A percentile compares a stretch with the other conserved stretches of the same genome.
Evolutionary conservation across 2,113 vertebrate genomes (phyloP).

Genomic region (Aphyosemion australe): DNA sequence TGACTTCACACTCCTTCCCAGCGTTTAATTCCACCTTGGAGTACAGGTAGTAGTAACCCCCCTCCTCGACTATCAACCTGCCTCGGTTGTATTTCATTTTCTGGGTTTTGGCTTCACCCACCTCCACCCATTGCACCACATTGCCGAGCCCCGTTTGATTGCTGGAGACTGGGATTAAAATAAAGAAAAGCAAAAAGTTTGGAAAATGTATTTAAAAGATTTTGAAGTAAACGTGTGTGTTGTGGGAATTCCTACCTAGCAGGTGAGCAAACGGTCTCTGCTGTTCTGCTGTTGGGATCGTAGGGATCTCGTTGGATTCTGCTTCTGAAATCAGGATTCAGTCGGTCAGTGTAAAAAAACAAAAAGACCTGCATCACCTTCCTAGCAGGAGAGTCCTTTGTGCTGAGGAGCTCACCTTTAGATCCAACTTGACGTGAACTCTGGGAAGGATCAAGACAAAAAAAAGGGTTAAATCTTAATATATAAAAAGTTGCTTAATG

Average conservation of each 20-base stretch:
- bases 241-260: constrained; percentile 31
- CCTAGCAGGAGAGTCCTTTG: too few species aligned
- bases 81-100: constrained; percentile 50
- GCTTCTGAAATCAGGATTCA: constrained; percentile 4
- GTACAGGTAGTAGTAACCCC: constrained; percentile 75
- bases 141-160: fast-evolving
- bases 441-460: constrained; percentile 29
- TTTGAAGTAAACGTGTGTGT: neutral
- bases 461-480: neutral
- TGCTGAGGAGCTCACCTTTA: constrained; percentile 23
- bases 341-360: neutral
- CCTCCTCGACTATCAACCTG: constrained; percentile 35
- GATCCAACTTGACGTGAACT: neutral
- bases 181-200: neutral
- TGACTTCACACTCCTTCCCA: constrained; percentile 23
- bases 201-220: neutral
- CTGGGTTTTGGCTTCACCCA: neutral
- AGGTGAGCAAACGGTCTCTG: constrained; percentile 64
- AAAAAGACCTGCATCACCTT: too few species aligned
- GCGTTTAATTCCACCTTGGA: constrained; percentile 66
- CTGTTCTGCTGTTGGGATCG: neutral
- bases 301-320: constrained; percentile 35
- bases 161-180: constrained; percentile 21
- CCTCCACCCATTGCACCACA: constrained; percentile 53
- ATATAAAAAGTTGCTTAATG: neutral